phyloP scores from a whole-genome alignment of 2,888 invertebrate species.

The Hirtodrosophila alboralis region DNA sequence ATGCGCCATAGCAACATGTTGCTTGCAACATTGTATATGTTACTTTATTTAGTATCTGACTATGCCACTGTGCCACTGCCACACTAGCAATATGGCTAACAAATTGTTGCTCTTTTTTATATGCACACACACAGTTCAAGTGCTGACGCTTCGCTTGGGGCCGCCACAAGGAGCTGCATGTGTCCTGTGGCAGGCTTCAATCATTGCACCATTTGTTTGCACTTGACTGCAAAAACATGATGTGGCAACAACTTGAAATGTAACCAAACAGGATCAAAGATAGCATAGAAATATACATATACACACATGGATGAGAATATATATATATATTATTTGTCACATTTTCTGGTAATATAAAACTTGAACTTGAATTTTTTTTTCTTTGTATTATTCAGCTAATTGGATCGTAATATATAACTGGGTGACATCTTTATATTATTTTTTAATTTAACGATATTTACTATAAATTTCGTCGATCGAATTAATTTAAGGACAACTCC shows the following conservation, averaged over 20 bases:
- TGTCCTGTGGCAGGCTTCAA: conserved; percentile 44
- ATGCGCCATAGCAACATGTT: not conserved
- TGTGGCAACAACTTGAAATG: conserved; percentile 18
- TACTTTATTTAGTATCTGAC: conserved; percentile 1
- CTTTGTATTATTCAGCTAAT: conserved; percentile 21
- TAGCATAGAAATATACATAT: conserved; percentile 17
- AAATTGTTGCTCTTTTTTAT: conserved; percentile 50
- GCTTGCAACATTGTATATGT: conserved; percentile 11
- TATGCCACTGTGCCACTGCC: too few species aligned
- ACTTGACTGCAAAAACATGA: conserved; percentile 48
- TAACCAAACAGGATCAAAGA: conserved; percentile 64
- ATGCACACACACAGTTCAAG: conserved; percentile 7
- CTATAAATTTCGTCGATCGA: too few species aligned
- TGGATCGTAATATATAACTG: conserved; percentile 9
- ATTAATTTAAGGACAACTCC: too few species aligned
- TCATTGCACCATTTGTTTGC: conserved; percentile 52
- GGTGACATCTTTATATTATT: too few species aligned
- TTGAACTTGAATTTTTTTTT: conserved; percentile 31
- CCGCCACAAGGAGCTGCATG: conserved; percentile 17
- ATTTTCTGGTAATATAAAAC: too few species aligned
- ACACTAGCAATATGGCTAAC: conserved; percentile 36
- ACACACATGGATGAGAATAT: too few species aligned
- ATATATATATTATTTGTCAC: conserved; percentile 21
- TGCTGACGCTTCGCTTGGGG: conserved; percentile 14
- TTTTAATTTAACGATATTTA: too few species aligned